phyloP scores from a whole-genome alignment of 2,113 vertebrate species.

The Colossoma macropomum region DNA sequence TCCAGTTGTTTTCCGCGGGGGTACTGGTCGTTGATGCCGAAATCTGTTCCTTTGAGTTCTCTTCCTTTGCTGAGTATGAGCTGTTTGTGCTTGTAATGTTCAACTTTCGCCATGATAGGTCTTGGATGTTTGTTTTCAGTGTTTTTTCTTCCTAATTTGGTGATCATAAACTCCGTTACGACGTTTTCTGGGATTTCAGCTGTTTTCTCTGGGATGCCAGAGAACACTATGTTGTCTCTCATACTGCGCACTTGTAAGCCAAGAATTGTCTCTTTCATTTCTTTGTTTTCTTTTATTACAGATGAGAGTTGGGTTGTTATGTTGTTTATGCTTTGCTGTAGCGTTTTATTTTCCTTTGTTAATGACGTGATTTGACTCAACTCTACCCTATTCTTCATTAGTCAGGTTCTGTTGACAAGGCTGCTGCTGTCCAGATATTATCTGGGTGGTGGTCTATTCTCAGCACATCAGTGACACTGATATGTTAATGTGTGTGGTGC shows the following conservation, averaged over 20 bases:
- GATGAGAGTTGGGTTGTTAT: not conserved
- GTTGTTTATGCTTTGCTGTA: not conserved
- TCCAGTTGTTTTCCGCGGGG: too few relatives aligned
- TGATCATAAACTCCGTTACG: not conserved
- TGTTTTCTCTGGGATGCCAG: not conserved
- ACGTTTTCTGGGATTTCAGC: not conserved
- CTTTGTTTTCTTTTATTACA: slow-evolving; percentile 19
- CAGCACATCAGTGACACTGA: too few relatives aligned
- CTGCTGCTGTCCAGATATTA: too few relatives aligned
- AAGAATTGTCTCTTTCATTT: slow-evolving; percentile 24
- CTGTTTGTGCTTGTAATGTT: not conserved
- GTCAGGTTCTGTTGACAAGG: too few relatives aligned
- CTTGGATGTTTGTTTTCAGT: not conserved
- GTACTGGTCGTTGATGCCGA: not conserved
- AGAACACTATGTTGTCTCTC: slow-evolving; percentile 25
- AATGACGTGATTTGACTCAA: not conserved
- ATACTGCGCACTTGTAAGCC: not conserved
- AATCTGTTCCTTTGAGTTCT: not conserved
- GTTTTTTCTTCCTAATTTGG: not conserved
- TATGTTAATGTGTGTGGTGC: too few relatives aligned
- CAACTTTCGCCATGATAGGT: not conserved
- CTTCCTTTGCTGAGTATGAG: not conserved
- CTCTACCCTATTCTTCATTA: too few relatives aligned
- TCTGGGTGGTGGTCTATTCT: too few relatives aligned
- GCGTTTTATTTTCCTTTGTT: too few relatives aligned